Base-by-base conservation (phyloP, 2,888 invertebrate genomes). In the Microctonus aethiopoides region DNA sequence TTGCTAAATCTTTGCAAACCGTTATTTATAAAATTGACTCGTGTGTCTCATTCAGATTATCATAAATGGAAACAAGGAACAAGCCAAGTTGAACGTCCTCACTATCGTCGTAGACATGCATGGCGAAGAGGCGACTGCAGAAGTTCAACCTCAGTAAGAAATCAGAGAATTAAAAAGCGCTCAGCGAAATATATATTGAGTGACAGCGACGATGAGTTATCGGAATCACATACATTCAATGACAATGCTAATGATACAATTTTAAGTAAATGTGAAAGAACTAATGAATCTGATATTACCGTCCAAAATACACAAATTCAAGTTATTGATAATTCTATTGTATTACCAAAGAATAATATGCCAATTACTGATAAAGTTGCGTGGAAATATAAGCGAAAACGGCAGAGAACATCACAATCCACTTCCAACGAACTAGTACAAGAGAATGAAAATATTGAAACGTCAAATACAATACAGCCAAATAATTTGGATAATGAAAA, bases 1-100 rank as follows among this genome's bases (percentile, higher is more conserved):
- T 9, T 51, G 24, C 32, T 54, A 11, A 11, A 16, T n/a, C 7
- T 68, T 11, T 75, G 75, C 67, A 74, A 61, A 56, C 70, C 74
- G 1, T 20, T 74, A 10, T 72, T 62, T 1, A 52, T 75, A 3
- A 59, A 39, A 20, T 59, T 75, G 41, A 67, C 26, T n/a, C 72
- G 71, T 22, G 41, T 75, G 22, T 66, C 74, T 22, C 54, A 64
- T 36, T 54, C 60, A 0, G 39, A 22, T 22, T 41, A 67, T 0
- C 68, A 63, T 29, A 70, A 67, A 51, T 41, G 62, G 74, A 1
- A 62, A 71, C 32, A 72, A 20, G 36, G 62, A 75, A 66, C 51
- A n/a, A 63, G 22, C 11, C 34, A 52, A 32, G 2, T 11, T 3
- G 24, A 61, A 22, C 61, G 61, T 2, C 5, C 13, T 7, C 20